phyloP scores from a whole-genome alignment of 2,888 invertebrate species.

The Drosophila barbarae region DNA sequence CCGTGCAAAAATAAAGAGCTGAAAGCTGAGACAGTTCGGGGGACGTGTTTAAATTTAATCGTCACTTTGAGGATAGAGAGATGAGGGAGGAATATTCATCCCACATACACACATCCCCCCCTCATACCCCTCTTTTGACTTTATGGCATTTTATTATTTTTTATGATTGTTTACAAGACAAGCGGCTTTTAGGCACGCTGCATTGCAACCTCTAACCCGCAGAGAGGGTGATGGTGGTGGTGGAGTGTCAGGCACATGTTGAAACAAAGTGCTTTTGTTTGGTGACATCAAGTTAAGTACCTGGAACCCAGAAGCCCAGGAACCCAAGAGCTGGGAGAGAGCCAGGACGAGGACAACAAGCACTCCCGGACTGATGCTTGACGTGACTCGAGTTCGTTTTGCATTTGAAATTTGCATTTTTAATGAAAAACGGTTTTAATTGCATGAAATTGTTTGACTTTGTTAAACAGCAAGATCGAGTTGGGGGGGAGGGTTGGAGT shows the following conservation, averaged over 20 bases:
- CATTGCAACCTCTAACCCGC: conserved; percentile 48
- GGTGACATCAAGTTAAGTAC: conserved; percentile 76
- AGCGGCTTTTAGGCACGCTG: conserved; percentile 71
- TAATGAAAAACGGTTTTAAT: conserved; percentile 76
- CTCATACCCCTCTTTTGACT: conserved; percentile 40
- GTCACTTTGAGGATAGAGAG: conserved; percentile 13
- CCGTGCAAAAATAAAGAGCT: not conserved
- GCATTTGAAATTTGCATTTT: conserved; percentile 76
- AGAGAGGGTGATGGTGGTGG: not conserved
- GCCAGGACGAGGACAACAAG: conserved; percentile 13
- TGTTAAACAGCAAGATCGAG: conserved; percentile 64
- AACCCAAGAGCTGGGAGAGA: conserved; percentile 23
- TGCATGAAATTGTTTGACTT: conserved; percentile 76
- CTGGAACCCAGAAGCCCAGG: conserved; percentile 45
- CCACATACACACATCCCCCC: conserved; percentile 19
- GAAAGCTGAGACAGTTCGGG: conserved; percentile 2
- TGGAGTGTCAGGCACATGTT: conserved; percentile 68
- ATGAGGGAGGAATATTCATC: conserved; percentile 8
- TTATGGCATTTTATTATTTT: conserved; percentile 75
- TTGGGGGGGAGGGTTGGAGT: conserved; percentile 1
- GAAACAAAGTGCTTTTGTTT: conserved; percentile 74
- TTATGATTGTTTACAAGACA: conserved; percentile 75
- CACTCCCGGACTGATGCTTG: conserved; percentile 45
- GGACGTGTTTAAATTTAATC: conserved; percentile 33
- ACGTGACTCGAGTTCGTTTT: conserved; percentile 69